phyloP scores from a whole-genome alignment of 2,888 invertebrate genomes.

The Cheilosia pagana region DNA sequence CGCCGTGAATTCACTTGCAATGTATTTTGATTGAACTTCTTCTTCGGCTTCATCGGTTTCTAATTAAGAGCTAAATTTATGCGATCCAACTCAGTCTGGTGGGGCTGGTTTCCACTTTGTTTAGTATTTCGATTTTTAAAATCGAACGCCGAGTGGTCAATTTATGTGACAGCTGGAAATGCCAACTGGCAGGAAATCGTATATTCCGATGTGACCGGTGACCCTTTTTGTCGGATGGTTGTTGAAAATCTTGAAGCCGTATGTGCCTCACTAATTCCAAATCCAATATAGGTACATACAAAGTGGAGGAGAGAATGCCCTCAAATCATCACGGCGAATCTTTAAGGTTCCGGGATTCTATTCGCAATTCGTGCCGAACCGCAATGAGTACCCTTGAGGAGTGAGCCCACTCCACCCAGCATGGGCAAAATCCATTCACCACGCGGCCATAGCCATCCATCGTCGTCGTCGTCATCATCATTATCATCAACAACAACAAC shows the following conservation, averaged over 20 bases:
- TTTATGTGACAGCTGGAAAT: constrained; percentile 14
- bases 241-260: not conserved
- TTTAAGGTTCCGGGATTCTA: constrained; percentile 46
- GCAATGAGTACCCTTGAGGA: constrained; percentile 28
- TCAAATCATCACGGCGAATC: constrained; percentile 33
- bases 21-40: constrained; percentile 30
- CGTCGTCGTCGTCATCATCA: constrained; percentile 13
- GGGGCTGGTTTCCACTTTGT: not conserved
- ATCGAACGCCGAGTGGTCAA: not conserved
- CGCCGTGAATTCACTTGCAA: constrained; percentile 32
- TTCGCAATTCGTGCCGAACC: constrained; percentile 41
- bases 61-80: constrained; percentile 47
- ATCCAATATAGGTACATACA: not conserved
- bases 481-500: constrained; percentile 29
- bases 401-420: constrained; percentile 7
- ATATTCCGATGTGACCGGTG: not conserved
- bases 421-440: constrained; percentile 13
- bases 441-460: constrained; percentile 4
- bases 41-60: constrained; percentile 22
- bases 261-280: not conserved
- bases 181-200: constrained; percentile 12
- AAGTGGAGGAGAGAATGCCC: constrained; percentile 5
- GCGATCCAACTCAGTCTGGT: constrained; percentile 4
- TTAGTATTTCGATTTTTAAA: not conserved
- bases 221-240: constrained; percentile 1